Evolutionary conservation across 1,140 invertebrate species (phyloP).

Genomic region (Drosophila bipectinata): DNA sequence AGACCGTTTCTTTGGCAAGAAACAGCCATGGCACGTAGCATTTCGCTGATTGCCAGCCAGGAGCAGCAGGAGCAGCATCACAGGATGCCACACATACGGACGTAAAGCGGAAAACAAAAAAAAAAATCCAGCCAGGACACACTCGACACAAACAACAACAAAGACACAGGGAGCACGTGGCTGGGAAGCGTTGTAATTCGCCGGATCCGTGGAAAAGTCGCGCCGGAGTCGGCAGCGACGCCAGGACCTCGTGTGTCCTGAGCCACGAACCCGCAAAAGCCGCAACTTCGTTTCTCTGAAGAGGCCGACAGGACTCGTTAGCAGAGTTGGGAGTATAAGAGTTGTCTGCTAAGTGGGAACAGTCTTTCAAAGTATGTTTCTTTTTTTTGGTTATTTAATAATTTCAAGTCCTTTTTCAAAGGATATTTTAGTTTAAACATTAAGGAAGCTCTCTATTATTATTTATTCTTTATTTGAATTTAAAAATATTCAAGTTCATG

Average conservation of each 20-base stretch:
- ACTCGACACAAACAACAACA: constrained; percentile 30
- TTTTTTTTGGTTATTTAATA: background rate
- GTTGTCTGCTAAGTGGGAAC: background rate
- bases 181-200: constrained; percentile 71
- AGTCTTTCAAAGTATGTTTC: background rate
- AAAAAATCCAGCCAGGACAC: constrained; percentile 26
- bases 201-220: constrained; percentile 55
- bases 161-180: constrained; percentile 42
- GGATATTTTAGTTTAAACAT: background rate
- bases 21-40: constrained; percentile 25
- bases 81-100: constrained; percentile 7
- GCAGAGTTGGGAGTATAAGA: constrained; percentile 13
- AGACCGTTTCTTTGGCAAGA: constrained; percentile 21
- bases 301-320: background rate
- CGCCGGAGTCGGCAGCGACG: constrained; percentile 68
- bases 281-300: background rate
- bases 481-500: too few species aligned
- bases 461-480: too few species aligned
- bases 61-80: constrained; percentile 2
- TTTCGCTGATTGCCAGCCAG: constrained; percentile 52
- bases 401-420: background rate
- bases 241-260: constrained; percentile 36
- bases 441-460: too few species aligned
- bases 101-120: constrained; percentile 13
- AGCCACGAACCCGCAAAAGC: constrained; percentile 1